phyloP scores from a whole-genome alignment of 1,140 invertebrate genomes.

The Rhyacophila brunnea region DNA sequence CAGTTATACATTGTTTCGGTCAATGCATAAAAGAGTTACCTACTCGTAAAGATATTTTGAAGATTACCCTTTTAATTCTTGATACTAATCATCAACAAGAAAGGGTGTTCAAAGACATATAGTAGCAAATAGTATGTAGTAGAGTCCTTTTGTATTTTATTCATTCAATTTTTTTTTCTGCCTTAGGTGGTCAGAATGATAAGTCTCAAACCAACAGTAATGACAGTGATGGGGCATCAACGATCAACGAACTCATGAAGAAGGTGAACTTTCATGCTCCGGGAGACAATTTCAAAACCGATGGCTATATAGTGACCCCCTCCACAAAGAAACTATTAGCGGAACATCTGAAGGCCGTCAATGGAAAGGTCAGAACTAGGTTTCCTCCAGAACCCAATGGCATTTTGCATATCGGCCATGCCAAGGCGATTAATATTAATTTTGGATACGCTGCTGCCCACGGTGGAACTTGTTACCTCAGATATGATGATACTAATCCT shows the following conservation, averaged over 20 bases:
- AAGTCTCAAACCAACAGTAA: too few species aligned
- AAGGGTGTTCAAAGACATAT: too few species aligned
- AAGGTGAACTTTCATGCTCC: constrained; percentile 93
- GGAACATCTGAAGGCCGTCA: constrained; percentile 83
- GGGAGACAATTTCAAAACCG: constrained; percentile 98
- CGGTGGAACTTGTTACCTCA: constrained; percentile 85
- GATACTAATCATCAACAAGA: too few species aligned
- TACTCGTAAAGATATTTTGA: too few species aligned
- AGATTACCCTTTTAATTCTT: too few species aligned
- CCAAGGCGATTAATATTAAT: constrained; percentile 99
- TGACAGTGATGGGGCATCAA: constrained; percentile 50
- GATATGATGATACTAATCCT: constrained; percentile 99
- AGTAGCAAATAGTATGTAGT: too few species aligned
- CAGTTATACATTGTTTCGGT: too few species aligned
- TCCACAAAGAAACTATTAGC: constrained; percentile 82
- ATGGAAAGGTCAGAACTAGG: constrained; percentile 84
- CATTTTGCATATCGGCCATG: constrained; percentile 98
- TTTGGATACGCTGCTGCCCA: constrained; percentile 96
- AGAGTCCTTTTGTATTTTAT: too few species aligned
- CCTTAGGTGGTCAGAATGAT: too few species aligned
- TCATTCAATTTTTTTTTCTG: too few species aligned
- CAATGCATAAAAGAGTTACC: too few species aligned
- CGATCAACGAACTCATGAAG: constrained; percentile 90
- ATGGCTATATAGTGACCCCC: constrained; percentile 93
- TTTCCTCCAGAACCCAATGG: constrained; percentile 99